Base-by-base conservation (phyloP, 2,113 vertebrate genomes). In the Eulacestoma nigropectus region DNA sequence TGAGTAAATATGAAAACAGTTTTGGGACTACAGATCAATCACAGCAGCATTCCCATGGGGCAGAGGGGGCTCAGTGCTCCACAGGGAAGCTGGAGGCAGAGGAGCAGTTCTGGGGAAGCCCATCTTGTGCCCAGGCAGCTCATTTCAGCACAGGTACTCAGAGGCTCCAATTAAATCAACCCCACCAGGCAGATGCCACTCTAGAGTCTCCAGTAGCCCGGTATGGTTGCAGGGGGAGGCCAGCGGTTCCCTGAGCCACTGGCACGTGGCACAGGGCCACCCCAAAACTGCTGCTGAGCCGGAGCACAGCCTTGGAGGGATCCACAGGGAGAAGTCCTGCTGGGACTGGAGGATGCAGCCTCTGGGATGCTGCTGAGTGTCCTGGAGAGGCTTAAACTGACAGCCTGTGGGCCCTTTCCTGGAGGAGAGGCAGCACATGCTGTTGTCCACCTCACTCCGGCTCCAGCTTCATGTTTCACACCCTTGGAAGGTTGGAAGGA, bases 241-340 rank as follows among this genome's bases (percentile, higher is more conserved):
- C 8, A 8, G 55, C 9, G 7, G 30, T 33, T 65, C 50, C 83
- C 22, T 7, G 2, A 73, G 30, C 33, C 50, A 49, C 44, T 12
- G 3, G 50, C 22, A 7, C 3, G 0, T 2, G 12, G 33, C 33
- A 69, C 30, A 26, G 22, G 10, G 27, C 15, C 29, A 87, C 53
- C 29, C 39, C 3, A 0, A 4, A 50, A 50, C 8, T 5, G 9
- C 74, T n/a, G 64, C 80, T 22, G 42, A 78, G 70, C 26, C 0
- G 0, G 23, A 53, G 32, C 42, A 27, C 0, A 0, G 57, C 27
- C 53, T 63, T 3, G 1, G 15, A 39, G 69, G 30, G 39, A 82
- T 41, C 64, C 3, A 4, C 11, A 32, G 53, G 30, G 35, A 78
- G 41, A 60, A 69, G 35, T 2, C 7, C 65, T 68, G 13, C 22